Evolutionary conservation across 2,113 vertebrate genomes (phyloP).

Genomic region (Anhinga anhinga): DNA sequence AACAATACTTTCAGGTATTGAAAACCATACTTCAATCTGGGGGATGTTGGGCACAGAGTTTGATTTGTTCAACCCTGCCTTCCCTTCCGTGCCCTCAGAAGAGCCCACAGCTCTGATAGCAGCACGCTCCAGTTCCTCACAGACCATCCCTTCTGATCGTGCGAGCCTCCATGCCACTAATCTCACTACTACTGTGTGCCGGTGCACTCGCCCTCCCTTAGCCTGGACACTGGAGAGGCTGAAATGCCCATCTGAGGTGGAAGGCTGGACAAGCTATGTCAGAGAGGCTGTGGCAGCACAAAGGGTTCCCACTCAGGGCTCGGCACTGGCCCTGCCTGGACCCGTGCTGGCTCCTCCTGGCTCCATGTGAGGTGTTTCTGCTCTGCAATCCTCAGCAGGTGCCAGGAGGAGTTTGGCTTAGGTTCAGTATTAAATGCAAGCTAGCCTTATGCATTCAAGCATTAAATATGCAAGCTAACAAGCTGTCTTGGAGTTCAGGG

Average conservation of each 20-base stretch:
- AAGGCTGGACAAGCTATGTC: not conserved
- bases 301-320: not conserved
- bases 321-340: not conserved
- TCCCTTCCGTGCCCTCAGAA: not conserved
- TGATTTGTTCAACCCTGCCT: not conserved
- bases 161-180: too few relatives aligned
- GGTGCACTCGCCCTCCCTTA: not conserved
- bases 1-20: not conserved
- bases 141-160: not conserved
- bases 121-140: accelerated
- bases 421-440: not conserved
- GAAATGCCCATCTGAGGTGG: accelerated
- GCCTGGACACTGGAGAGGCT: not conserved
- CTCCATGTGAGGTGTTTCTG: not conserved
- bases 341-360: not conserved
- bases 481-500: not conserved
- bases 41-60: not conserved
- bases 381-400: not conserved
- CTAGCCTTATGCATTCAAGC: not conserved
- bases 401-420: not conserved
- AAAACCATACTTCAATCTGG: not conserved
- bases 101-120: accelerated
- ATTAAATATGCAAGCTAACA: not conserved
- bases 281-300: not conserved
- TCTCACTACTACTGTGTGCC: not conserved